Evolutionary conservation across 1,140 invertebrate genomes (phyloP), one percentile per base, ranked within the genome.

Genomic region (Drosophila tsacasi): DNA sequence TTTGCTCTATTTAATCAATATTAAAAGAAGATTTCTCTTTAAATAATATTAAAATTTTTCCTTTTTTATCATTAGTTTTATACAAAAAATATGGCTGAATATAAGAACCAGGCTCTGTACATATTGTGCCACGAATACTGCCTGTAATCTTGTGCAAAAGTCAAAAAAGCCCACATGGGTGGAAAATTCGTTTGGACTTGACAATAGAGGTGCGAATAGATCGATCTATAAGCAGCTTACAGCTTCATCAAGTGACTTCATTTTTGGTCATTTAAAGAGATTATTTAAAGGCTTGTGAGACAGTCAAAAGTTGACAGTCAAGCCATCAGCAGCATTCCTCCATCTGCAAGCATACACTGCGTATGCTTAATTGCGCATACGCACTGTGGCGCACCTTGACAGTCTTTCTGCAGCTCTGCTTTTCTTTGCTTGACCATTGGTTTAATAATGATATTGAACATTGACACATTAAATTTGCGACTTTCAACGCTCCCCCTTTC

Each of bases 191-290:
- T 47, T 30, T 67, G 63, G 76, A 73, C 81, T 55, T 77, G 77
- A 79, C 83, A 84, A 81, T 78, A 63, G 69, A 89, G 87, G 84
- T 90, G 84, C 79, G 81, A 89, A 89, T 72, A 81, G 81, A 84
- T 81, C 69, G 66, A 81, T 58, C 58, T 37, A 79, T 75, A 83
- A 84, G 60, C 74, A 55, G 81, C 84, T 84, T 83, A 84, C 21
- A n/a, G 30, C 37, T 50, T 59, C 40, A 8, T 21, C 40, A 25
- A 27, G 23, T 5, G 8, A 50, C 21, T 46, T 39, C 6, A 61
- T 30, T 39, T 42, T 69, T 69, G 50, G 64, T n/a, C 19, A 68
- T 58, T 77, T 67, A 8, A 71, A 46, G 21, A 47, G 49, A 71
- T 71, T 71, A 57, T 57, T 73, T 49, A 35, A 73, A 30, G 30